phyloP scores from a whole-genome alignment of 2,113 vertebrate genomes.

The Sebastes schlegelii region DNA sequence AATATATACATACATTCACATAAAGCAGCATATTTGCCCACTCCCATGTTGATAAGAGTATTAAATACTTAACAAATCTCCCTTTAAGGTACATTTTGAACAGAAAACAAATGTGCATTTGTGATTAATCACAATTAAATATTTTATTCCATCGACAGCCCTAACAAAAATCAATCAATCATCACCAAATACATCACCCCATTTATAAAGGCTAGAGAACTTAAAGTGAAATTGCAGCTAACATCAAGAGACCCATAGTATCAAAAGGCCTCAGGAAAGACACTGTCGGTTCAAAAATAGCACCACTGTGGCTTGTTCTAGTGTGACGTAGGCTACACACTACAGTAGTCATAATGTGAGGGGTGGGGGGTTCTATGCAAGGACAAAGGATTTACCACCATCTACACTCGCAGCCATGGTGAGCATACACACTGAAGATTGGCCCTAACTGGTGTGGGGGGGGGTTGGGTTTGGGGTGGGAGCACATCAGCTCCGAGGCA shows the following conservation, averaged over 20 bases:
- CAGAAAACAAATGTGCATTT: too few relatives aligned
- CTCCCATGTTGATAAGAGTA: too few relatives aligned
- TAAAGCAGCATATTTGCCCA: too few relatives aligned
- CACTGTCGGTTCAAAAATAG: constrained; percentile 57
- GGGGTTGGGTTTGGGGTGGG: background rate
- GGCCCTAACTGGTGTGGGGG: constrained; percentile 23
- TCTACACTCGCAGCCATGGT: constrained; percentile 19
- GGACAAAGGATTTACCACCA: constrained; percentile 45
- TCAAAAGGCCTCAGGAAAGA: constrained; percentile 30
- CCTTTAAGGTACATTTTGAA: too few relatives aligned
- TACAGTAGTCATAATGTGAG: constrained; percentile 32
- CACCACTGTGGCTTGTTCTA: constrained; percentile 2
- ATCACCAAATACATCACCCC: background rate
- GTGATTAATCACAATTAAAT: too few relatives aligned
- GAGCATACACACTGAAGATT: constrained; percentile 19
- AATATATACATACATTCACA: too few relatives aligned
- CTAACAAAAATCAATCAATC: background rate
- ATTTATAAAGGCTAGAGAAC: background rate
- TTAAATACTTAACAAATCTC: too few relatives aligned
- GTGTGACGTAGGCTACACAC: constrained; percentile 48
- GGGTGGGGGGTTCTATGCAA: constrained; percentile 6
- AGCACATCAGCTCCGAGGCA: constrained; percentile 35
- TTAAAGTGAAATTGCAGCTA: constrained; percentile 6
- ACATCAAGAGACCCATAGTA: constrained; percentile 2
- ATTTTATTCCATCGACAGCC: too few relatives aligned